Evolutionary conservation across 2,113 vertebrate genomes (phyloP).

Genomic region (Gavialis gangeticus): DNA sequence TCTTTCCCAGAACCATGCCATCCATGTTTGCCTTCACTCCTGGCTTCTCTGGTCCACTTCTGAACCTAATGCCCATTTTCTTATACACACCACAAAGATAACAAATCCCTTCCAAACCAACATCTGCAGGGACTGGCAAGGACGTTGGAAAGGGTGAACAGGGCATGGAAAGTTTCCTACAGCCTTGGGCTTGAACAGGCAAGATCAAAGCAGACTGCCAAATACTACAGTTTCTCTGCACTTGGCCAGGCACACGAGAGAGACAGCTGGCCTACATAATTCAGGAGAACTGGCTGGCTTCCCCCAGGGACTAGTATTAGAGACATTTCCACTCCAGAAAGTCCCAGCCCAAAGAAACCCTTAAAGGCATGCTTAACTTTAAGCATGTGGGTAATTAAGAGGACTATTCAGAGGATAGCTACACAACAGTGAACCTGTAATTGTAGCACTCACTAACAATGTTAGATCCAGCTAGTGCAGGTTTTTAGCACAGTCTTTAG

Average conservation of each 20-base stretch:
- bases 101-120: neutral
- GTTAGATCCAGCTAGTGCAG: no score
- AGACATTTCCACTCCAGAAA: neutral
- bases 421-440: neutral
- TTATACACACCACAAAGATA: neutral
- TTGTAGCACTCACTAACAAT: neutral
- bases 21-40: accelerated
- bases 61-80: neutral
- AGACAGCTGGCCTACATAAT: neutral
- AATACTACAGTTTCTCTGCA: neutral
- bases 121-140: neutral
- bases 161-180: neutral
- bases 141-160: neutral
- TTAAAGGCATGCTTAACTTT: neutral
- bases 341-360: accelerated
- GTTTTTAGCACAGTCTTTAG: no score
- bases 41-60: neutral
- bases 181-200: neutral
- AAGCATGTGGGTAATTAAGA: neutral
- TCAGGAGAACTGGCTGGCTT: neutral
- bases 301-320: neutral
- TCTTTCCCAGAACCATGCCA: neutral
- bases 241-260: accelerated
- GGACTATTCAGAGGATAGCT: neutral
- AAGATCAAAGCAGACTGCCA: neutral